Percentiles rank a stretch among this genome's conserved stretches.
These are phyloP conservation scores for Cottoperca gobio DNA, from an alignment of 2,797 vertebrate species.

Conservation along the genomic window DNA sequence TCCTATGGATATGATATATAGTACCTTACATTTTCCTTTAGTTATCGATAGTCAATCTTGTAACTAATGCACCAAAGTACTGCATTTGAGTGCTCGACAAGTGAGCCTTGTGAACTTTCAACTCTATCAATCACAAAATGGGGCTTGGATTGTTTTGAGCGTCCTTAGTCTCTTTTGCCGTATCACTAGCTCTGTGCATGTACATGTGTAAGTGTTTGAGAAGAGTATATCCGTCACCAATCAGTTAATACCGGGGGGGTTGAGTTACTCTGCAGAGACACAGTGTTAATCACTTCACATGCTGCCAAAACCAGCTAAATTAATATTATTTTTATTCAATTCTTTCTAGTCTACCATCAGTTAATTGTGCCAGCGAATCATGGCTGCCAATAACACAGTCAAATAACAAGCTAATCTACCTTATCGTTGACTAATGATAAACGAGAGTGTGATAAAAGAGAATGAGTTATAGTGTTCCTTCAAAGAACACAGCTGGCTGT, in stretches of 20 bases:
- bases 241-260: not conserved
- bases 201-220: not conserved
- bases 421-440: not conserved
- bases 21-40: not conserved
- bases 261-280: slow-evolving; percentile 4
- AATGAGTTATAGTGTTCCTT: not conserved
- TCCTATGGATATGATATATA: too few species aligned
- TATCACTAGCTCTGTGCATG: not conserved
- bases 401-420: not conserved
- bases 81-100: not conserved
- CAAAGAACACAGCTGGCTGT: not conserved
- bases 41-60: not conserved
- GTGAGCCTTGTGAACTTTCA: slow-evolving; percentile 12
- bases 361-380: not conserved
- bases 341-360: not conserved
- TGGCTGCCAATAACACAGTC: not conserved
- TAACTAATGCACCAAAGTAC: not conserved
- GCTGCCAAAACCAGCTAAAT: slow-evolving; percentile 23
- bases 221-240: not conserved
- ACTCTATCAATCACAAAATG: slow-evolving; percentile 9
- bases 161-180: not conserved
- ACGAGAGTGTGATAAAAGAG: slow-evolving; percentile 13
- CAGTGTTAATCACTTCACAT: not conserved
- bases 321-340: not conserved
- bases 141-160: not conserved